Evolutionary conservation across 2,797 vertebrate species (phyloP), one percentile per base, ranked within the genome.

Genomic region (Ptychobarbus kaznakovi): DNA sequence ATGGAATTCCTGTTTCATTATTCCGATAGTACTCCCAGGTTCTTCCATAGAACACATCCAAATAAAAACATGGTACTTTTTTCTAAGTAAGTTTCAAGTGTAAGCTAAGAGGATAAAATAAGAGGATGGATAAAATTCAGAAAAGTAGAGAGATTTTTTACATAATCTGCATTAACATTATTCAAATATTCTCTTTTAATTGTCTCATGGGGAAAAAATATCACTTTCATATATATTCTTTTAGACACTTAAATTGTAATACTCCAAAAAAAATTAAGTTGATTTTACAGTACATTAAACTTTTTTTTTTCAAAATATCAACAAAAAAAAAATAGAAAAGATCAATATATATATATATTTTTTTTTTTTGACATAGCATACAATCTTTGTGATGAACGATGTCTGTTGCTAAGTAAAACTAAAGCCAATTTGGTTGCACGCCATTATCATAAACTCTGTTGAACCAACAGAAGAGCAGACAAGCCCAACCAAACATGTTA

Each of bases 371-470:
- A 51, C 46, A 13, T 16, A 51, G 12, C 65, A 12, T 3, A 22
- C 11, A 22, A 9, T 56, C 28, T 18, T 15, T 25, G 44, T 28
- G 8, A 42, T 42, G 40, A 74, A 46, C 28, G 16, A 72, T 15
- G 10, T 76, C 66, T 69, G 16, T 56, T 73, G 16, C 16, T 20
- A 72, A 70, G 53, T 35, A 82, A 74, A 76, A 12, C 83, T 56
- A 63, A 81, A 40, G 28, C 16, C 51, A 77, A 68, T 68, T 46
- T 75, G 75, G 22, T 20, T 58, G 15, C 20, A 77, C 16, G 4
- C 11, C 53, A 66, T 86, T 75, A 69, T 76, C 78, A 80, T 65
- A 44, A 87, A 61, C 80, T 75, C 46, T 58, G 49, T 76, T 84
- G 68, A 76, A 73, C 61, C 25, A 61, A 51, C 35, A 28, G 51